These are phyloP conservation scores for Rhorus exstirpatorius DNA, from an alignment of 2,888 invertebrate genomes.

Conservation along the genomic window DNA sequence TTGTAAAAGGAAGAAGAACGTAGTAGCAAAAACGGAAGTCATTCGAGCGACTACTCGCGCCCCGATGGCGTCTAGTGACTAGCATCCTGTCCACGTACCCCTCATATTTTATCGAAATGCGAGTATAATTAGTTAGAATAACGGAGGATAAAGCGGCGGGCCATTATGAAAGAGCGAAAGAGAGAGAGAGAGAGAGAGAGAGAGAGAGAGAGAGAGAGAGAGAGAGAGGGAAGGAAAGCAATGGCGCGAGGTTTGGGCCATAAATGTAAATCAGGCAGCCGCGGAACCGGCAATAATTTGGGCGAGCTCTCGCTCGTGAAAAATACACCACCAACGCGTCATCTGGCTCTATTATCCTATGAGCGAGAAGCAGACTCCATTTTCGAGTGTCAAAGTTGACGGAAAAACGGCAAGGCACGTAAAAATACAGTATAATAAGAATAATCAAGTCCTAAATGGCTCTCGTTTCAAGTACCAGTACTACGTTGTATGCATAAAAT, in stretches of 20 bases:
- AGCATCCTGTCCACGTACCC: slow-evolving; percentile 74
- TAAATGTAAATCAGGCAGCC: slow-evolving; percentile 85
- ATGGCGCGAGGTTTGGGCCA: slow-evolving; percentile 75
- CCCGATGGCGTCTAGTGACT: slow-evolving; percentile 66
- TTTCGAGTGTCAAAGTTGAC: slow-evolving; percentile 61
- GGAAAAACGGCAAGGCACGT: neutral
- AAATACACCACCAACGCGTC: slow-evolving; percentile 79
- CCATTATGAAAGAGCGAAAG: slow-evolving; percentile 80
- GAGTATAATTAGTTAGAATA: slow-evolving; percentile 85
- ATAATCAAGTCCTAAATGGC: slow-evolving; percentile 18
- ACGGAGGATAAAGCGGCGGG: slow-evolving; percentile 83
- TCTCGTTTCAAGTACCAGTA: slow-evolving; percentile 4
- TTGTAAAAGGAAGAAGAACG: slow-evolving; percentile 53
- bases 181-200: slow-evolving; percentile 13
- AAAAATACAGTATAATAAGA: slow-evolving; percentile 35
- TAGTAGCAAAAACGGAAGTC: slow-evolving; percentile 64
- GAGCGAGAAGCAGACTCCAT: slow-evolving; percentile 65
- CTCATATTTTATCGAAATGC: slow-evolving; percentile 83
- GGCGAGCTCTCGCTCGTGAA: slow-evolving; percentile 78
- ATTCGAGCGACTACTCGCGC: slow-evolving; percentile 65
- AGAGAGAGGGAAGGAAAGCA: slow-evolving; percentile 6
- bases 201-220: neutral
- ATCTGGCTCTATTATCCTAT: slow-evolving; percentile 82
- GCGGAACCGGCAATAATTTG: slow-evolving; percentile 83
- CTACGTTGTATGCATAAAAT: slow-evolving; percentile 30